These are phyloP conservation scores for Macquaria ambigua DNA, from an alignment of 2,113 vertebrate species.

Conservation along the genomic window DNA sequence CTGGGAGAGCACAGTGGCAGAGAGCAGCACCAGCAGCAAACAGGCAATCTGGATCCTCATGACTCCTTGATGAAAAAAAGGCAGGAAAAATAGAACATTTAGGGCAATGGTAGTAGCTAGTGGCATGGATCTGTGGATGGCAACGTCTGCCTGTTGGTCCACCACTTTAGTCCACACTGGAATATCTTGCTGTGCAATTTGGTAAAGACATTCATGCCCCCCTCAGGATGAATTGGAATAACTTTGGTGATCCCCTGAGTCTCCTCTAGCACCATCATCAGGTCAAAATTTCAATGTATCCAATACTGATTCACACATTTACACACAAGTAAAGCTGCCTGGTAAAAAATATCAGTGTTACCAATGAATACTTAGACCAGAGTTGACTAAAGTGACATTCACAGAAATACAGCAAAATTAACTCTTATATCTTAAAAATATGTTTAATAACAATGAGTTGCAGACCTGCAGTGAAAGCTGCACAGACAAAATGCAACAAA, in stretches of 20 bases:
- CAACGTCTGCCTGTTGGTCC: neutral
- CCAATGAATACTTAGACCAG: neutral
- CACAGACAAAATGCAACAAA: neutral
- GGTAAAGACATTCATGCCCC: neutral
- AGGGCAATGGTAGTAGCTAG: neutral
- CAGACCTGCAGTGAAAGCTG: neutral
- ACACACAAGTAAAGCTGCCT: too few species aligned
- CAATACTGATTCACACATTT: too few species aligned
- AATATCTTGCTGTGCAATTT: neutral
- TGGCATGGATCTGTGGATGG: too few species aligned
- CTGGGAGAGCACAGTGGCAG: neutral
- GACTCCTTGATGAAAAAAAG: conserved; percentile 15
- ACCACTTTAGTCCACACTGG: neutral
- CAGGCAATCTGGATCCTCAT: neutral
- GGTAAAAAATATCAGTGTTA: neutral
- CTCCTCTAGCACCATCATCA: too few species aligned
- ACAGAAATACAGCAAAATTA: neutral
- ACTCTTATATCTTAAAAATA: neutral
- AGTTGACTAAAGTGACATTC: neutral
- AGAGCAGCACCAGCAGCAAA: conserved; percentile 8
- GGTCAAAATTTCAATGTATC: too few species aligned
- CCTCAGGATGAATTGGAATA: too few species aligned
- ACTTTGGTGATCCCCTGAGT: too few species aligned
- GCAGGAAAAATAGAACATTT: neutral
- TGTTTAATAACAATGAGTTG: neutral